Evolutionary conservation across 2,113 vertebrate genomes (phyloP).

Genomic region (Eublepharis macularius): DNA sequence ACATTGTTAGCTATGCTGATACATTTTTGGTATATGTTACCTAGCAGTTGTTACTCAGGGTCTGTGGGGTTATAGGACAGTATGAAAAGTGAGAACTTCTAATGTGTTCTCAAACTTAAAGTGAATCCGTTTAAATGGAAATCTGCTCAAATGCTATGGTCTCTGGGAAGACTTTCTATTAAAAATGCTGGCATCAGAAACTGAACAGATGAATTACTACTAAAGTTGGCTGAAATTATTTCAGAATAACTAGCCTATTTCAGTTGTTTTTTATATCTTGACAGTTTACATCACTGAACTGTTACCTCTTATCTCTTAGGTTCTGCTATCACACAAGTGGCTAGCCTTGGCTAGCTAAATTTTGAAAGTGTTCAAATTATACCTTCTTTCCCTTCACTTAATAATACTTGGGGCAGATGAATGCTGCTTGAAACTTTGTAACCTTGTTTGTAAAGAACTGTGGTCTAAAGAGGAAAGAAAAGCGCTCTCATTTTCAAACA

Average conservation of each 20-base stretch:
- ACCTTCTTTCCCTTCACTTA: constrained; percentile 49
- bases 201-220: constrained; percentile 20
- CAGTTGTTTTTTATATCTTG: constrained; percentile 22
- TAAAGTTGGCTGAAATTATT: constrained; percentile 14
- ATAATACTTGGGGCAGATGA: accelerated
- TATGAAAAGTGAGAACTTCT: constrained; percentile 35
- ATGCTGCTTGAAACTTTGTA: not conserved
- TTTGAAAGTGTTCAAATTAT: constrained; percentile 78
- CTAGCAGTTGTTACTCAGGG: constrained; percentile 7
- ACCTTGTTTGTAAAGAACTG: not conserved
- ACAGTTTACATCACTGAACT: constrained; percentile 55
- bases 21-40: not conserved
- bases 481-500: not conserved
- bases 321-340: constrained; percentile 51
- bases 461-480: not conserved
- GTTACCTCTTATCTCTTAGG: constrained; percentile 70
- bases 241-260: not conserved
- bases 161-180: not conserved
- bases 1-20: not conserved
- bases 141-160: not conserved
- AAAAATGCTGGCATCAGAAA: not conserved
- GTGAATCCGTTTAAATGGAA: constrained; percentile 5
- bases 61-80: not conserved
- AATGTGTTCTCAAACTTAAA: constrained; percentile 28
- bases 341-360: constrained; percentile 53